Base-by-base conservation (phyloP, 2,113 vertebrate species). In the Scortum barcoo region DNA sequence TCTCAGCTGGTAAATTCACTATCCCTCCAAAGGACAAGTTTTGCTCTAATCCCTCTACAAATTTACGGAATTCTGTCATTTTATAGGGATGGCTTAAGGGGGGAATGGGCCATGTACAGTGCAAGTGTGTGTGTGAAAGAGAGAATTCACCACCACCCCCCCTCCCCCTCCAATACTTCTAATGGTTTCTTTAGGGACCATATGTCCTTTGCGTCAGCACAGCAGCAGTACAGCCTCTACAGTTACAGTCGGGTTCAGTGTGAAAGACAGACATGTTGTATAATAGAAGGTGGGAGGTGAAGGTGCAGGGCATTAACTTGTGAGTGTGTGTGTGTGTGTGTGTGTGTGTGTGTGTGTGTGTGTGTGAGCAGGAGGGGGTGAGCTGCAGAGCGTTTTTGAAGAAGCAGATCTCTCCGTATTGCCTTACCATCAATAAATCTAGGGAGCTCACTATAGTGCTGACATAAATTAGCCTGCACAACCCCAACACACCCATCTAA, bases 341-440 rank as follows among this genome's bases (percentile, higher is more conserved):
- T 66, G 71, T 36, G 38, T 36, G 76, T 53, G 70, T 38, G 54
- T 22, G 24, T 36, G 72, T 12, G 83, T n/a, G n/a, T n/a, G n/a
- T n/a, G n/a, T n/a, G n/a, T n/a, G 66, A 54, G 44, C 44, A 22
- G 33, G 33, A 36, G 2, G 40, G 13, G 69, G 53, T n/a, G 71
- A 26, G 80, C 67, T 66, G 60, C 72, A 81, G 72, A 82, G 67
- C 24, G 12, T 86, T 89, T 89, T 74, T 77, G 74, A 84, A 90
- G 73, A 85, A 86, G 84, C 76, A 85, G 83, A 92, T 91, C 85
- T 78, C 85, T 58, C 66, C 22, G 79, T 91, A 86, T 92, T 86
- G 54, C 75, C 78, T 92, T 89, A 90, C 89, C 80, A 60, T 92
- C 88, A 89, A 90, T 92, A 92, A 88, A 91, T 92, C 86, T 85